Evolutionary conservation across 2,113 vertebrate species (phyloP), one percentile per base, ranked within the genome.

Genomic region (Caretta caretta): DNA sequence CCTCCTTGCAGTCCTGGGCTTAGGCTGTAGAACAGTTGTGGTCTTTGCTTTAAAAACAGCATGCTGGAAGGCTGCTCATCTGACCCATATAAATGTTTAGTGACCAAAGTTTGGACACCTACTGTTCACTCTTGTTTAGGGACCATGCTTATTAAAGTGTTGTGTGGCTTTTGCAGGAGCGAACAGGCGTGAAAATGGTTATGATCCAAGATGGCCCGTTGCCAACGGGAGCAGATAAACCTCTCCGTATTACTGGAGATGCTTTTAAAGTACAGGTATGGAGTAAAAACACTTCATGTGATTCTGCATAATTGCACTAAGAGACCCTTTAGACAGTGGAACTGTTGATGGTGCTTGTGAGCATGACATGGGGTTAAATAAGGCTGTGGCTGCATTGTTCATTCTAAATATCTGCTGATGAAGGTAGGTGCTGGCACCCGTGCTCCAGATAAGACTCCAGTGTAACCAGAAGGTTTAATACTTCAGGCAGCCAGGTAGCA

Each of bases 131-230:
- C 22, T 9, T 27, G 0, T 35, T 4, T 79, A 78, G 95, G 87
- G 54, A 22, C 86, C 81, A 5, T 95, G 59, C 91, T 97, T 91
- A 97, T 94, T 93, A 83, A 96, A 95, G 53, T 86, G 87, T 82
- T 94, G 56, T 95, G 69, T 97, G 93, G 92, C 96, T 97, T 93
- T 92, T 88, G 83, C 98, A 99, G 99, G 99, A 99, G 98, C 99
- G 99, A 97, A 99, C 99, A 13, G 99, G 99, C 80, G 99, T 99
- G 97, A 99, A 99, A 97, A 99, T 99, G 99, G 99, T 99, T 69
- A 99, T 99, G 99, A 99, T 99, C 98, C 99, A 99, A 98, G 99
- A 99, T 5, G 99, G 99, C 92, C 99, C 99, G 0, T 98, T 99
- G 98, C 99, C 99, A 35, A 99, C 99, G 3, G 99, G 99, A 96